phyloP scores from a whole-genome alignment of 2,888 invertebrate species.

The Cantharis flavilabris region DNA sequence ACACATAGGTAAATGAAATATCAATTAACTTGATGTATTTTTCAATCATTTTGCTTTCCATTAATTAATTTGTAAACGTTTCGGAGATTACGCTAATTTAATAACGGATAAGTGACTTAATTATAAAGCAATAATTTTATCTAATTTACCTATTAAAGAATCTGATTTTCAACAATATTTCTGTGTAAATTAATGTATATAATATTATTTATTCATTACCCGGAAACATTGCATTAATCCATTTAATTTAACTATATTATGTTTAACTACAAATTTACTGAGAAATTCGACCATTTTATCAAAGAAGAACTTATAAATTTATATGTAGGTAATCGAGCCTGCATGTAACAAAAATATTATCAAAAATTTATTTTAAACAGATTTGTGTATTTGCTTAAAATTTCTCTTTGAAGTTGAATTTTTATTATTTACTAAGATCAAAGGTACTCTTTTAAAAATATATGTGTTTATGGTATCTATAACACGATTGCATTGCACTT shows the following conservation, averaged over 20 bases:
- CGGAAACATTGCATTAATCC: background rate
- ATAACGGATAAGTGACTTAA: background rate
- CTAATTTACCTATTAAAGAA: background rate
- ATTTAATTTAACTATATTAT: background rate
- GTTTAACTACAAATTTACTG: background rate
- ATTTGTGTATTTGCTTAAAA: background rate
- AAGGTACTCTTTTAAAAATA: slow-evolving; percentile 6
- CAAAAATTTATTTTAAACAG: background rate
- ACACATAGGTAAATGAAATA: background rate
- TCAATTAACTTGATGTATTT: background rate
- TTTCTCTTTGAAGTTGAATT: slow-evolving; percentile 3
- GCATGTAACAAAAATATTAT: background rate
- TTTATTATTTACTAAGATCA: slow-evolving; percentile 15
- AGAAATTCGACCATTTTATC: background rate
- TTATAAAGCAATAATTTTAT: background rate
- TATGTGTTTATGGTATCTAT: background rate
- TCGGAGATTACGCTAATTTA: background rate
- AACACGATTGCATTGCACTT: background rate
- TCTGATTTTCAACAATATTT: background rate
- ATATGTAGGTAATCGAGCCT: background rate
- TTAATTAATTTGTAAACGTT: background rate
- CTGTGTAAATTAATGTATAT: background rate
- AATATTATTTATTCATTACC: background rate
- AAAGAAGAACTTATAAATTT: background rate
- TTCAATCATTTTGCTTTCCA: background rate